Evolutionary conservation across 1,140 invertebrate genomes (phyloP).

Genomic region (Parapsyche elsis): DNA sequence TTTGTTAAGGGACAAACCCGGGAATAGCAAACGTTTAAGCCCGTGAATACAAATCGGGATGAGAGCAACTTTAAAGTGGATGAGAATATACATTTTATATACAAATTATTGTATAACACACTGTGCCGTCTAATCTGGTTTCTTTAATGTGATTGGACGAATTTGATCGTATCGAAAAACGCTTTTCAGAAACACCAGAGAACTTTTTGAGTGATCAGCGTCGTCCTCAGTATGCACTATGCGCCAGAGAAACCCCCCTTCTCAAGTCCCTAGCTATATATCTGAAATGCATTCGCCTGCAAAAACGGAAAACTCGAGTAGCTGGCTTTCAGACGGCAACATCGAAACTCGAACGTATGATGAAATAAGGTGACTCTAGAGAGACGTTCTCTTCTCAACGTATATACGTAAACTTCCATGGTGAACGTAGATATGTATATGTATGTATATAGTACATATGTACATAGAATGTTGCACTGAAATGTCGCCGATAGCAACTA

Average conservation of each 20-base stretch:
- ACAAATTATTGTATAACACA: too few relatives aligned
- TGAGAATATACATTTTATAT: too few relatives aligned
- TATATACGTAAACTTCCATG: too few relatives aligned
- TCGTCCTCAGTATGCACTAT: too few relatives aligned
- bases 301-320: constrained; percentile 8
- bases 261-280: background rate
- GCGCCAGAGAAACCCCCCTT: too few relatives aligned
- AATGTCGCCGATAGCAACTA: too few relatives aligned
- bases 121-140: too few relatives aligned
- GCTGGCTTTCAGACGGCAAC: background rate
- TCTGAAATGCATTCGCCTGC: background rate
- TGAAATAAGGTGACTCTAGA: constrained; percentile 6
- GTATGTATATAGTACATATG: too few relatives aligned
- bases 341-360: constrained; percentile 16
- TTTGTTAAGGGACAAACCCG: constrained; percentile 32
- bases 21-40: constrained; percentile 25
- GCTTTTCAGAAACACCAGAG: background rate
- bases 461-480: too few relatives aligned
- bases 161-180: constrained; percentile 40
- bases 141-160: too few relatives aligned
- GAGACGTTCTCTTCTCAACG: background rate
- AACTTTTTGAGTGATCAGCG: constrained; percentile 13
- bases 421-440: too few relatives aligned
- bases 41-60: constrained; percentile 32
- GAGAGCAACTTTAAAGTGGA: too few relatives aligned